Evolutionary conservation across 1,140 invertebrate genomes (phyloP).

Genomic region (Cataglyphis hispanica): DNA sequence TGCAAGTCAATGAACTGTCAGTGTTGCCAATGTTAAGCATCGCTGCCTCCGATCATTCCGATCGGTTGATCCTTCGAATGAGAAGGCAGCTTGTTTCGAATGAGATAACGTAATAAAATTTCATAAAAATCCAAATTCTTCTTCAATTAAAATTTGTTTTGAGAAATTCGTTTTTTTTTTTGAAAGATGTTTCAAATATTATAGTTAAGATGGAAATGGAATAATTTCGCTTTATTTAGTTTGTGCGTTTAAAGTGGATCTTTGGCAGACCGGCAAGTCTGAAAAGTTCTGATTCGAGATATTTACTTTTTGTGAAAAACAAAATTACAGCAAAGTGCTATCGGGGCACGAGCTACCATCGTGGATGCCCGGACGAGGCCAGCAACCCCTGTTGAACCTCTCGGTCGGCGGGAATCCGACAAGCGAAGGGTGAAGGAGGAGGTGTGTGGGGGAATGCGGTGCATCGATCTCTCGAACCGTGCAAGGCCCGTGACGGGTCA

Average conservation of each 20-base stretch:
- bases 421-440: constrained; percentile 66
- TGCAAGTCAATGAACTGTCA: constrained; percentile 77
- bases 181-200: neutral
- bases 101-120: neutral
- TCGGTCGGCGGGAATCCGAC: constrained; percentile 70
- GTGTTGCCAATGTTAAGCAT: constrained; percentile 72
- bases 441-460: constrained; percentile 74
- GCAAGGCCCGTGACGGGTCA: constrained; percentile 82
- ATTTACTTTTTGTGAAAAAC: neutral
- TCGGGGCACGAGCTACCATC: constrained; percentile 63
- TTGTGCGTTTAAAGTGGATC: neutral
- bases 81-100: neutral
- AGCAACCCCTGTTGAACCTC: constrained; percentile 85
- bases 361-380: constrained; percentile 82
- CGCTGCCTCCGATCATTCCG: constrained; percentile 6
- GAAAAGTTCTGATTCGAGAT: neutral
- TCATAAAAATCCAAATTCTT: neutral
- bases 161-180: neutral
- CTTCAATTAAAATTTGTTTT: neutral
- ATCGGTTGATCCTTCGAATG: constrained; percentile 10
- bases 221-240: neutral
- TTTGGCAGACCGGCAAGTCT: neutral
- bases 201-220: neutral
- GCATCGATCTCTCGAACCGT: constrained; percentile 84
- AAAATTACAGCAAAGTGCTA: constrained; percentile 46